These are phyloP conservation scores for Omphaloscelis lunosa DNA, from an alignment of 2,888 invertebrate species.

Conservation along the genomic window DNA sequence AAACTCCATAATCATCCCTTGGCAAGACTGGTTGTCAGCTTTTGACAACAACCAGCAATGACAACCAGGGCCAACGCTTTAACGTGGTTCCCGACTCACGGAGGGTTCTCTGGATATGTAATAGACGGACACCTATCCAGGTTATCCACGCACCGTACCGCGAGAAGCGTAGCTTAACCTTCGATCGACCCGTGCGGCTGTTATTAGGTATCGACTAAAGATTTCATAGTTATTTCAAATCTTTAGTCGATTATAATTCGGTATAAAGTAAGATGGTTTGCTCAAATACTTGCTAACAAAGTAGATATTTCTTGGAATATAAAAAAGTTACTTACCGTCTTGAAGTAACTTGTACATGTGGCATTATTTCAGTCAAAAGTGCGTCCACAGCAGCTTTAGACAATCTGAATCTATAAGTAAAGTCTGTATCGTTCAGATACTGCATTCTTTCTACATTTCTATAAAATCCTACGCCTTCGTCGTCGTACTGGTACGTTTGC, in stretches of 20 bases:
- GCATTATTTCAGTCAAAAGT: constrained; percentile 26
- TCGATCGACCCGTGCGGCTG: too few relatives aligned
- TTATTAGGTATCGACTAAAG: too few relatives aligned
- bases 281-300: too few relatives aligned
- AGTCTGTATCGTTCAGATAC: constrained; percentile 2
- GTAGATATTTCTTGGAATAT: neutral
- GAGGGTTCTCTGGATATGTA: too few relatives aligned
- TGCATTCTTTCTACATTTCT: constrained; percentile 4
- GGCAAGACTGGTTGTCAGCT: too few relatives aligned
- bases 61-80: too few relatives aligned
- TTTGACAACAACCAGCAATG: too few relatives aligned
- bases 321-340: neutral
- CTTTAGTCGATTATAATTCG: neutral
- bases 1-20: neutral
- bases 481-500: neutral
- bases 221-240: neutral
- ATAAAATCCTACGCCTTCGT: neutral
- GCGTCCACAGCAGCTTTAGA: constrained; percentile 15
- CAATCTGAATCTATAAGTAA: constrained; percentile 13
- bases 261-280: too few relatives aligned
- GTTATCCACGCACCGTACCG: too few relatives aligned
- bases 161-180: too few relatives aligned
- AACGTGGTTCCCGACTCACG: too few relatives aligned
- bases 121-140: too few relatives aligned
- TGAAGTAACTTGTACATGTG: neutral